Percentiles rank a stretch among this genome's conserved stretches.
Evolutionary conservation across 1,140 invertebrate species (phyloP).

Genomic region (Diorhabda carinulata): DNA sequence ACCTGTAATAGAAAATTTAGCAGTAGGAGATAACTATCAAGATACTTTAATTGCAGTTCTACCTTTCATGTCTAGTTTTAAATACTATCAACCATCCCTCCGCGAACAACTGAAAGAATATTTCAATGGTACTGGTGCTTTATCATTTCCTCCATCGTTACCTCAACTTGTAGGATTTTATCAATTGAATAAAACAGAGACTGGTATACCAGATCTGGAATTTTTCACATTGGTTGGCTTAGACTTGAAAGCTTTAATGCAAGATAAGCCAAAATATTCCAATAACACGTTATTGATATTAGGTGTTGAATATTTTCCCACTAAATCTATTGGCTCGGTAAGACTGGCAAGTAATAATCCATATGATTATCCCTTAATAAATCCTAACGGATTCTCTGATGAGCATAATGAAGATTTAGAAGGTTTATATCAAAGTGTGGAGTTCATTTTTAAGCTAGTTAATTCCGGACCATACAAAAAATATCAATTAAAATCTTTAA

Average conservation of each 20-base stretch:
- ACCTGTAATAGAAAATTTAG: constrained; percentile 61
- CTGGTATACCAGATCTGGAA: constrained; percentile 24
- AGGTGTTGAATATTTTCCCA: constrained; percentile 31
- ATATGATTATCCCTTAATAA: constrained; percentile 67
- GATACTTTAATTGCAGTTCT: constrained; percentile 59
- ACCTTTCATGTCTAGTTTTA: constrained; percentile 14
- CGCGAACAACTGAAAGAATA: constrained; percentile 28
- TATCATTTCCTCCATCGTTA: constrained; percentile 22
- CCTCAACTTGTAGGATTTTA: constrained; percentile 26
- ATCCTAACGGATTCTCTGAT: constrained; percentile 70
- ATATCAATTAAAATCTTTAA: background rate
- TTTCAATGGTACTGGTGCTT: constrained; percentile 22
- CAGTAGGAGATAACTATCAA: constrained; percentile 73
- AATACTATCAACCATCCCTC: background rate
- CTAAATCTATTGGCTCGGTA: constrained; percentile 74
- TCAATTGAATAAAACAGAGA: constrained; percentile 18
- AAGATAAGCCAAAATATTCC: constrained; percentile 17
- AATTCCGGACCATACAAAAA: constrained; percentile 3
- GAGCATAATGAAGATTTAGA: constrained; percentile 66
- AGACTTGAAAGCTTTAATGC: constrained; percentile 13
- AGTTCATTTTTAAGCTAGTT: constrained; percentile 1
- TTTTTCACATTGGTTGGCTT: constrained; percentile 18
- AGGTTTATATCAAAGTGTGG: constrained; percentile 57
- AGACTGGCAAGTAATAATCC: constrained; percentile 68
- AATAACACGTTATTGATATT: constrained; percentile 52